A percentile compares a stretch with the other conserved stretches of the same genome.
phyloP scores from a whole-genome alignment of 2,888 invertebrate genomes.

The Lacanobia wlatinum region DNA sequence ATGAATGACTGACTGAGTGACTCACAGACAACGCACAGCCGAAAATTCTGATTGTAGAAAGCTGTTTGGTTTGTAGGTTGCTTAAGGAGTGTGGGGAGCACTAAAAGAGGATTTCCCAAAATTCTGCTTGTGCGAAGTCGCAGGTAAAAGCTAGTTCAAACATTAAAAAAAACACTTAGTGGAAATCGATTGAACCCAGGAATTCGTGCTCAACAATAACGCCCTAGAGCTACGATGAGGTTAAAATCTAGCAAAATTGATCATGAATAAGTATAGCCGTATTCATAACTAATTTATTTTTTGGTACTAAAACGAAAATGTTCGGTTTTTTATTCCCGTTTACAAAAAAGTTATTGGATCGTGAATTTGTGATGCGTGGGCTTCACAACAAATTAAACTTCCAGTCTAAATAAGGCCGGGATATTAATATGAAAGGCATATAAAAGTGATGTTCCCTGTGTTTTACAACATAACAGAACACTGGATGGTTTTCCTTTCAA shows the following conservation, averaged over 20 bases:
- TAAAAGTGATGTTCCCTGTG: not conserved
- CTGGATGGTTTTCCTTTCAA: not conserved
- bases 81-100: too few species aligned
- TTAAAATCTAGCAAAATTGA: not conserved
- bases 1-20: too few species aligned
- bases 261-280: conserved; percentile 20
- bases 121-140: too few species aligned
- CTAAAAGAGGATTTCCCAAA: too few species aligned
- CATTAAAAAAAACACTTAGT: too few species aligned
- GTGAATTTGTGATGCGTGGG: conserved; percentile 44
- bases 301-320: conserved; percentile 12
- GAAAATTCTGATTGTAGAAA: too few species aligned
- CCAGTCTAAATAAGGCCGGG: conserved; percentile 15
- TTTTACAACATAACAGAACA: not conserved
- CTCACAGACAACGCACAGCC: too few species aligned
- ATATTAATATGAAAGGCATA: conserved; percentile 20
- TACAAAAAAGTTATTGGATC: conserved; percentile 38
- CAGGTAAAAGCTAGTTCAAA: too few species aligned
- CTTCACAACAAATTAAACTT: conserved; percentile 33
- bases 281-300: conserved; percentile 17
- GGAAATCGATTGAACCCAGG: too few species aligned
- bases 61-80: too few species aligned
- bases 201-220: too few species aligned
- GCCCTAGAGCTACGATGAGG: not conserved
- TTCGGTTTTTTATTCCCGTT: conserved; percentile 14